phyloP scores from a whole-genome alignment of 2,797 vertebrate species.

The Choloepus didactylus region DNA sequence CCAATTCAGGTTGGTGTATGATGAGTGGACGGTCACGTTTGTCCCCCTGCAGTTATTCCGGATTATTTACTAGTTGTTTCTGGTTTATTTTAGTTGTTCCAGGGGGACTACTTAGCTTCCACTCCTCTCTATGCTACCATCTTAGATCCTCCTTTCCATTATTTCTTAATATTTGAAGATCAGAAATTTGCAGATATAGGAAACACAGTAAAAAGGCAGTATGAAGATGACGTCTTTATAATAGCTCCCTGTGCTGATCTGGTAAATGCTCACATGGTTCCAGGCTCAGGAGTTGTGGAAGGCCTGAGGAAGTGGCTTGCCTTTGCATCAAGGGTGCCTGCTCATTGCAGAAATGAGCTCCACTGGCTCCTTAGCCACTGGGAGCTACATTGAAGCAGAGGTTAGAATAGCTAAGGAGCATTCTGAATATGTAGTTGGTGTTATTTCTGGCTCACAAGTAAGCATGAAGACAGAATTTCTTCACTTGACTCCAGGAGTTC shows the following conservation, averaged over 20 bases:
- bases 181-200: conserved; percentile 99
- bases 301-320: conserved; percentile 91
- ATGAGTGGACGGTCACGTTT: too few relatives aligned
- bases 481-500: conserved; percentile 96
- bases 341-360: conserved; percentile 98
- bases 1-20: too few relatives aligned
- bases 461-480: conserved; percentile 92
- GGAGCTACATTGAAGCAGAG: conserved; percentile 94
- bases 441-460: conserved; percentile 94
- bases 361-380: conserved; percentile 93
- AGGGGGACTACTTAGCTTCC: too few relatives aligned
- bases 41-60: too few relatives aligned
- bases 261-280: conserved; percentile 94
- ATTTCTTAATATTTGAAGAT: conserved; percentile 97
- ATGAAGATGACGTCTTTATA: conserved; percentile 95
- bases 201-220: conserved; percentile 96
- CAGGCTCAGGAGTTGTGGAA: conserved; percentile 92
- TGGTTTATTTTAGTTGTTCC: too few relatives aligned
- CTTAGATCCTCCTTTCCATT: conserved; percentile 88
- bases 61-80: too few relatives aligned
- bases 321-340: conserved; percentile 93
- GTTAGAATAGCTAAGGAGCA: conserved; percentile 95
- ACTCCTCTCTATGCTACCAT: too few relatives aligned
- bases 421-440: conserved; percentile 95
- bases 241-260: conserved; percentile 96